Conservation (phyloP, 2,797 vertebrate genomes). For the Sylvia borin region DNA sequence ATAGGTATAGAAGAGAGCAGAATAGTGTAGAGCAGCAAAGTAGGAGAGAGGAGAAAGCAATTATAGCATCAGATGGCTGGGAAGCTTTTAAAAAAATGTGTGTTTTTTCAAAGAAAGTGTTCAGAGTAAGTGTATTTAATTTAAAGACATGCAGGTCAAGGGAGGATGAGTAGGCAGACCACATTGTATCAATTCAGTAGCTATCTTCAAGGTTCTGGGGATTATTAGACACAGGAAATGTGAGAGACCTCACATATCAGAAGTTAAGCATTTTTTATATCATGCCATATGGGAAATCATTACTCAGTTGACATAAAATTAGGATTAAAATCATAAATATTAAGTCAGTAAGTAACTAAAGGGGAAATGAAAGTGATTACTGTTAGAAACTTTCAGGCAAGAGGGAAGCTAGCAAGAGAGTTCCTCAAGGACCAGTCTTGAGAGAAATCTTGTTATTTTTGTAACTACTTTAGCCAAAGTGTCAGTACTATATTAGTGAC, state of each 20-base stretch:
- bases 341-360: slow-evolving; percentile 17
- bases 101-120: not conserved
- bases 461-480: not conserved
- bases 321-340: slow-evolving; percentile 25
- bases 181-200: not conserved
- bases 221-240: not conserved
- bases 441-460: not conserved
- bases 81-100: not conserved
- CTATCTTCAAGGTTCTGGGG: not conserved
- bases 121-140: not conserved
- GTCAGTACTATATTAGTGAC: not conserved
- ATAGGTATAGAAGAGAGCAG: not conserved
- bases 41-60: not conserved
- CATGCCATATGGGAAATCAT: not conserved
- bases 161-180: not conserved
- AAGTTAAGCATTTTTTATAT: not conserved
- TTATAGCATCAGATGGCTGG: not conserved
- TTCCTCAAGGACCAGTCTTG: not conserved
- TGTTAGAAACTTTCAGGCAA: not conserved
- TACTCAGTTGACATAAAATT: not conserved
- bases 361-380: not conserved
- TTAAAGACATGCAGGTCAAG: not conserved
- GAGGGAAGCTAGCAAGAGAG: not conserved
- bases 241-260: not conserved
- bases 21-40: not conserved